Conservation (phyloP, 1,140 invertebrate genomes). For the Ooceraea biroi region DNA sequence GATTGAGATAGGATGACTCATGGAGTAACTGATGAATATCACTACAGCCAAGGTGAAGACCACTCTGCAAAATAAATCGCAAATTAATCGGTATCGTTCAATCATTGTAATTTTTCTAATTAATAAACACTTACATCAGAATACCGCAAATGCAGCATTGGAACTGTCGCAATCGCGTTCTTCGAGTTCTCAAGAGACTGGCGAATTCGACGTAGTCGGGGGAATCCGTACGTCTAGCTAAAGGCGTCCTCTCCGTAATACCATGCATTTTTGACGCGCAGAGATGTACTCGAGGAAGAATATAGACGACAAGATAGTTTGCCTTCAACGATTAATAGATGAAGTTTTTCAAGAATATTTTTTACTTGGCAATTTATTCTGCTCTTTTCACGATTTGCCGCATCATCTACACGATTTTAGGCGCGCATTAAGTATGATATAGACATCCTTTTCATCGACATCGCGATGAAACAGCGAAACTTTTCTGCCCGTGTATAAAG, state of each 20-base stretch:
- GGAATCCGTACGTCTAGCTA: conserved; percentile 83
- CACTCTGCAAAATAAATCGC: conserved; percentile 78
- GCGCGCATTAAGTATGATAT: neutral
- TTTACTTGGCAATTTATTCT: conserved; percentile 4
- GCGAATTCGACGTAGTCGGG: conserved; percentile 89
- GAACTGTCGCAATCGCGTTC: conserved; percentile 88
- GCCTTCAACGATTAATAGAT: neutral
- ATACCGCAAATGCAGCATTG: conserved; percentile 90
- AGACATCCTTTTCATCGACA: neutral
- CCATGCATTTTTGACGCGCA: conserved; percentile 24
- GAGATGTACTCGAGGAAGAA: neutral
- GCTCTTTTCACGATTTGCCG: no score
- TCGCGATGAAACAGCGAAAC: neutral
- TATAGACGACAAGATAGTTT: conserved; percentile 1
- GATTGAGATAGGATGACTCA: conserved; percentile 73
- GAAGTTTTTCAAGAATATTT: neutral
- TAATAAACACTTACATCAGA: conserved; percentile 87
- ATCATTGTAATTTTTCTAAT: neutral
- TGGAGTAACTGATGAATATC: conserved; percentile 86
- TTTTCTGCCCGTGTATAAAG: neutral
- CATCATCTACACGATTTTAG: neutral
- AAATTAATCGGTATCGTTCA: neutral
- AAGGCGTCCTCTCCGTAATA: conserved; percentile 87
- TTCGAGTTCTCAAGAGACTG: conserved; percentile 87
- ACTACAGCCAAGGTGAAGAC: conserved; percentile 85